Conservation (phyloP, 2,888 invertebrate species). For the Leucoma salicis region DNA sequence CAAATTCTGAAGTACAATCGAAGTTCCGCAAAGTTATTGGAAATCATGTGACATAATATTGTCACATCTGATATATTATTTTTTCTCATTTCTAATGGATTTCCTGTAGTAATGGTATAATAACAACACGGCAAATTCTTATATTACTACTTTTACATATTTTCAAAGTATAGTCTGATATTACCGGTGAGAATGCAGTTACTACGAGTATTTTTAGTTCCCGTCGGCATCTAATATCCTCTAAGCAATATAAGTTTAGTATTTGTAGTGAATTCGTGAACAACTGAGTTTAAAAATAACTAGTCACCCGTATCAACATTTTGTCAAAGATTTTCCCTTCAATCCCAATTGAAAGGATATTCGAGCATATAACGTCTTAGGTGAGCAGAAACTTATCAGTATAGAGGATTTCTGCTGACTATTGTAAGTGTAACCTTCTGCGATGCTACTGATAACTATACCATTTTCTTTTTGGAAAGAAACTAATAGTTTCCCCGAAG, state of each 20-base stretch:
- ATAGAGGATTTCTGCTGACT: slow-evolving; percentile 44
- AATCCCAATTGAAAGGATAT: slow-evolving; percentile 2
- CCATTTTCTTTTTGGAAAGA: slow-evolving; percentile 61
- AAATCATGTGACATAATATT: background rate
- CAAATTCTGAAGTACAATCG: background rate
- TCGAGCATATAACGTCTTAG: slow-evolving; percentile 15
- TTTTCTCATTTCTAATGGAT: background rate
- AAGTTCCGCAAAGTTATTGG: background rate
- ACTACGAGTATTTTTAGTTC: no score
- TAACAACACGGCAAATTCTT: background rate
- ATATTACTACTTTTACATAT: no score
- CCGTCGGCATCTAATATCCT: no score
- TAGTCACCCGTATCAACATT: no score
- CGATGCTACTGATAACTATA: slow-evolving; percentile 43
- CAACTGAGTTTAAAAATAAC: no score
- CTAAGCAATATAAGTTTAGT: no score
- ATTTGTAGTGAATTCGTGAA: no score
- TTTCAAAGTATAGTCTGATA: no score
- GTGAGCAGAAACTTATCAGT: slow-evolving; percentile 32
- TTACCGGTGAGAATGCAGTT: no score
- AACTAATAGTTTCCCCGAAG: slow-evolving; percentile 60
- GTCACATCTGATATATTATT: background rate
- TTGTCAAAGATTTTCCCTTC: background rate
- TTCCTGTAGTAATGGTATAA: no score
- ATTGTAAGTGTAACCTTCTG: slow-evolving; percentile 35